Conservation (phyloP, 1,140 invertebrate genomes). For the Nasonia longicornis region DNA sequence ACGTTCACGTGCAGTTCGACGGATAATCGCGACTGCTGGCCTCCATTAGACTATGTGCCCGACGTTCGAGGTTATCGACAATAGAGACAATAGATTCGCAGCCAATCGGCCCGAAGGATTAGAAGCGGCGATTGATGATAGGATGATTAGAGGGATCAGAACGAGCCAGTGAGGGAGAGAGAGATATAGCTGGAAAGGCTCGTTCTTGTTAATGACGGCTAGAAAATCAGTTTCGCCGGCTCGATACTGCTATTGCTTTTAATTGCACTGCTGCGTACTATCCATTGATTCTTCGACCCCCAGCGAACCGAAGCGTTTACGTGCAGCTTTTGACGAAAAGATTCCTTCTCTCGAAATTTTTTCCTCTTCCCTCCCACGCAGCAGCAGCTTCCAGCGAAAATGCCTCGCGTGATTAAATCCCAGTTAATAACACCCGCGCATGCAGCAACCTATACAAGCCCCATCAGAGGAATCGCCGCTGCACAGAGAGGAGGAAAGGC, state of each 20-base stretch:
- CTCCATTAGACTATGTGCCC: neutral
- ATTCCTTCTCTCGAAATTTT: neutral
- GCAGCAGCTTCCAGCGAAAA: constrained; percentile 5
- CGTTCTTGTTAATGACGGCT: constrained; percentile 27
- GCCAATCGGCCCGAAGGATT: constrained; percentile 42
- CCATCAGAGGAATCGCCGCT: neutral
- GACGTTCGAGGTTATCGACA: neutral
- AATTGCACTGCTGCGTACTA: neutral
- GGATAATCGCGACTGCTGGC: neutral
- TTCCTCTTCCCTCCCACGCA: too few relatives aligned
- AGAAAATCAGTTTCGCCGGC: constrained; percentile 41
- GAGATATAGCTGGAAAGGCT: neutral
- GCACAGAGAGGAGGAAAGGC: neutral
- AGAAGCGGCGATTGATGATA: constrained; percentile 39
- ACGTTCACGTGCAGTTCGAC: neutral
- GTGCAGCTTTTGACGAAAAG: neutral
- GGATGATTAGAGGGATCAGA: constrained; percentile 39
- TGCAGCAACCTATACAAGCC: neutral
- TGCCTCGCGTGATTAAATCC: constrained; percentile 33
- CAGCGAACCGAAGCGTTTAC: neutral
- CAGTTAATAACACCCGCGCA: constrained; percentile 12
- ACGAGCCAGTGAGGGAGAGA: neutral
- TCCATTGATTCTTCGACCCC: constrained; percentile 30
- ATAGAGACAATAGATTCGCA: constrained; percentile 23
- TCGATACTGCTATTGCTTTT: constrained; percentile 16